Conservation (phyloP, 2,797 vertebrate species). For the Cuniculus paca region DNA sequence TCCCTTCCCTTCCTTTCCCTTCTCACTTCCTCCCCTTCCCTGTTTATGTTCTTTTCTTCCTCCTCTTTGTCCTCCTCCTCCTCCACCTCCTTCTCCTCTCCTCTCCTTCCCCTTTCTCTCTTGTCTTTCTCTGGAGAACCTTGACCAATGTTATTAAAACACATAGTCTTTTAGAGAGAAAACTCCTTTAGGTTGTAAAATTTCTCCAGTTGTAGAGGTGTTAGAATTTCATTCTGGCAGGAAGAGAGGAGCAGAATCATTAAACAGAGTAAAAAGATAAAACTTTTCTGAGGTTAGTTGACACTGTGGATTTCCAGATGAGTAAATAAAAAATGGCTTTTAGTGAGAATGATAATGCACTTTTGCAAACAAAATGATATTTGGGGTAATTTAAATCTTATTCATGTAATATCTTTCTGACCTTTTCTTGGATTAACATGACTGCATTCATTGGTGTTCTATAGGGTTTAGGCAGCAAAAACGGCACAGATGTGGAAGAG, state of each 20-base stretch:
- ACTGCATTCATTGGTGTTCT: background rate
- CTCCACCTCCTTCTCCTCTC: background rate
- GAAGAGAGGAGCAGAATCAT: background rate
- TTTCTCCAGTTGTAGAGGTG: background rate
- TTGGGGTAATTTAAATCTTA: background rate
- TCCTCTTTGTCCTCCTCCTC: background rate
- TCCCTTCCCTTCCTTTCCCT: background rate
- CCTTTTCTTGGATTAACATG: background rate
- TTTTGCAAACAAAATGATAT: background rate
- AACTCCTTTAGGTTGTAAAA: background rate
- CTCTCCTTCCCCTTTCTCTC: too few relatives aligned
- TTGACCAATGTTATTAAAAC: background rate
- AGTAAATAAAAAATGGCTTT: background rate
- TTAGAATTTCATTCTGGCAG: background rate
- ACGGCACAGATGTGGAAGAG: background rate
- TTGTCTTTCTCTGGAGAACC: background rate
- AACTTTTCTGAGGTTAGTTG: background rate
- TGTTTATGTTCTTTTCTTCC: background rate
- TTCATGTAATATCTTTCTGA: background rate
- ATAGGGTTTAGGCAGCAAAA: background rate
- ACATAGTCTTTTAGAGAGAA: background rate
- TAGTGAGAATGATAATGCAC: background rate
- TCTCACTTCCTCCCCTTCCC: background rate
- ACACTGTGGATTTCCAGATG: background rate
- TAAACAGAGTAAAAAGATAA: background rate